Percentiles rank a stretch among this genome's conserved stretches.
These are phyloP conservation scores for Dendrocincla tyrannina DNA, from an alignment of 2,797 vertebrate genomes.

Conservation along the genomic window DNA sequence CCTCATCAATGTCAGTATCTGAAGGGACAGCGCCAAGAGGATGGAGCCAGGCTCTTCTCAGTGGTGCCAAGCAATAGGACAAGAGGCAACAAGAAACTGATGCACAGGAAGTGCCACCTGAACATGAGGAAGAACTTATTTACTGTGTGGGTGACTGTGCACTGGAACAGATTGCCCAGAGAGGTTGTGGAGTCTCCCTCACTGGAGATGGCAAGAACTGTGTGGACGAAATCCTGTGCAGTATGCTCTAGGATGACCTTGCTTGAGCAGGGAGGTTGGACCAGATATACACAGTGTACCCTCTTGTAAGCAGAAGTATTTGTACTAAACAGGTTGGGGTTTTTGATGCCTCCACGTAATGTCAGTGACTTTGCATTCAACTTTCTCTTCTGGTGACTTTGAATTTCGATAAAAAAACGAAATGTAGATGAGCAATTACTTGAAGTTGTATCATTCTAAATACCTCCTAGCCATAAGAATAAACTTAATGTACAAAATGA, in stretches of 20 bases:
- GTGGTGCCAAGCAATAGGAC: not conserved
- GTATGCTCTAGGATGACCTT: not conserved
- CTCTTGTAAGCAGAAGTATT: not conserved
- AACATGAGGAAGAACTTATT: not conserved
- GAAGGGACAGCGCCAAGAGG: not conserved
- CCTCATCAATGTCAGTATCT: not conserved
- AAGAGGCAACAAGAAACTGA: no score
- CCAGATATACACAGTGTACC: not conserved
- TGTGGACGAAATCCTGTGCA: not conserved
- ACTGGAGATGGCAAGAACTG: not conserved
- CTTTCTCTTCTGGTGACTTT: not conserved
- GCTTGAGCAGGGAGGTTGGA: not conserved
- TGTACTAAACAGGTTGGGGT: not conserved
- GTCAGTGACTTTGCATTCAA: not conserved
- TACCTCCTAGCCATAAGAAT: not conserved
- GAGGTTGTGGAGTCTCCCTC: not conserved
- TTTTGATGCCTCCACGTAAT: not conserved
- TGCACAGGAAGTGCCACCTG: not conserved
- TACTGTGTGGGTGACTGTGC: not conserved
- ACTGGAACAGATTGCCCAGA: not conserved
- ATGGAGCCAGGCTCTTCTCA: not conserved
- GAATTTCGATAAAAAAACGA: not conserved
- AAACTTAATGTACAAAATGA: not conserved
- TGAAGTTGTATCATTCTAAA: not conserved
- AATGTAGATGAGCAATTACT: not conserved